A percentile compares a stretch with the other conserved stretches of the same genome.
phyloP scores from a whole-genome alignment of 2,113 vertebrate species.

The Eupsittula cactorum region DNA sequence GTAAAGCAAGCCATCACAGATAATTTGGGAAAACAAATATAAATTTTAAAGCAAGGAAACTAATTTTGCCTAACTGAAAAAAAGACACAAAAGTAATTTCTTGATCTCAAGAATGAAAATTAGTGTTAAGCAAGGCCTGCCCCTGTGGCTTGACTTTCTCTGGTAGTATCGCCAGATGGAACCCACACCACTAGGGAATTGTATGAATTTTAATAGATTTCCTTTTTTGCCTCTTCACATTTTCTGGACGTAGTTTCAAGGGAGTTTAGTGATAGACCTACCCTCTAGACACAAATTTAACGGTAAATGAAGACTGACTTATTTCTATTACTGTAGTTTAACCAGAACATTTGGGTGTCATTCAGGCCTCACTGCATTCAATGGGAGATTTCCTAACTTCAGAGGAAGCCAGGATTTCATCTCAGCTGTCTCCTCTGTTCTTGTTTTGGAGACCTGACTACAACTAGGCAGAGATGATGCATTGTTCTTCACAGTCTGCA shows the following conservation, averaged over 20 bases:
- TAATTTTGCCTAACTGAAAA: background rate
- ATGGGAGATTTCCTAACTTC: background rate
- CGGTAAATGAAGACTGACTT: background rate
- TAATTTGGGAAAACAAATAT: background rate
- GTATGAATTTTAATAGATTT: background rate
- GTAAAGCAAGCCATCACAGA: background rate
- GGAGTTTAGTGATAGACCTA: background rate
- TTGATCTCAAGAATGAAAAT: background rate
- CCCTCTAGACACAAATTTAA: background rate
- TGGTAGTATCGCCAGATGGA: background rate
- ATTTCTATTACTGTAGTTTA: background rate
- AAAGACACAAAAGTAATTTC: background rate
- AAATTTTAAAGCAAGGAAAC: background rate
- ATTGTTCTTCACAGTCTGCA: conserved; percentile 26
- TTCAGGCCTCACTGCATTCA: background rate
- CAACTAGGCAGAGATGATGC: background rate
- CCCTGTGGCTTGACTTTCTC: background rate
- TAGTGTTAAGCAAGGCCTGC: background rate
- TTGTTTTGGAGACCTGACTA: background rate
- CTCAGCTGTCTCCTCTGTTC: background rate
- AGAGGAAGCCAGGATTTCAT: background rate
- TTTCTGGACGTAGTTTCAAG: background rate
- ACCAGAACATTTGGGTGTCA: background rate
- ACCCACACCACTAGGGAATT: background rate
- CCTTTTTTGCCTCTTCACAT: background rate